These are phyloP conservation scores for Aeoliscus strigatus DNA, from an alignment of 2,797 vertebrate genomes.

Conservation along the genomic window DNA sequence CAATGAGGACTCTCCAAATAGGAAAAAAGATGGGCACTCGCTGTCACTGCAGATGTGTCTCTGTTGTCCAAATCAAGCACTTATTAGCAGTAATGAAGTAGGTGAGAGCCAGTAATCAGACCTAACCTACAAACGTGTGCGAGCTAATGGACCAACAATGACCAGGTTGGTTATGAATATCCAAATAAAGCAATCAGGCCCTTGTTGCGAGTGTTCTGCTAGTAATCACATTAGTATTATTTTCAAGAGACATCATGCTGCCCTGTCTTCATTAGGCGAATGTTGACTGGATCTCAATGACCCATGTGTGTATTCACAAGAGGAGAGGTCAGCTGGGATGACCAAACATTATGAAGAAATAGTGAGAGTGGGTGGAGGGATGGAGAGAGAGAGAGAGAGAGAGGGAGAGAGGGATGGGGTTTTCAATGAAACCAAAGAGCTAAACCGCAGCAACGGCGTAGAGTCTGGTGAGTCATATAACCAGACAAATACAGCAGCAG, in stretches of 20 bases:
- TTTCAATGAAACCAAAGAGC: conserved; percentile 51
- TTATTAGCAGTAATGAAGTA: conserved; percentile 58
- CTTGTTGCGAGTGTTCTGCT: conserved; percentile 32
- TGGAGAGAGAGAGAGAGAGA: conserved; percentile 8
- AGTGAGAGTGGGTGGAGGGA: conserved; percentile 33
- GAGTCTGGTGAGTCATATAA: conserved; percentile 51
- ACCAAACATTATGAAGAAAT: conserved; percentile 24
- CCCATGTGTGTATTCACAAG: conserved; percentile 26
- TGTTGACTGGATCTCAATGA: conserved; percentile 26
- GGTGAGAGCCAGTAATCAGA: conserved; percentile 48
- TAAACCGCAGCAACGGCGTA: conserved; percentile 40
- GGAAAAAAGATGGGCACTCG: too few relatives aligned
- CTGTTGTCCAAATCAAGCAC: conserved; percentile 27
- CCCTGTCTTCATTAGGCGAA: conserved; percentile 20
- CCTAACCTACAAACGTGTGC: conserved; percentile 47
- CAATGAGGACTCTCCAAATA: too few relatives aligned
- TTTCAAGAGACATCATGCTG: conserved; percentile 28
- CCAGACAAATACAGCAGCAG: conserved; percentile 33
- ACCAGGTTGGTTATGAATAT: conserved; percentile 40
- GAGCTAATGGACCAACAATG: conserved; percentile 43
- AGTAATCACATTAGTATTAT: conserved; percentile 35
- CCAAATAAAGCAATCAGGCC: conserved; percentile 26
- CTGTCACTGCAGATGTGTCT: too few relatives aligned
- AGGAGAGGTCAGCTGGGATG: conserved; percentile 35
- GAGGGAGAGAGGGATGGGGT: too few relatives aligned